phyloP scores from a whole-genome alignment of 1,140 invertebrate species.

The Drosophila gunungcola region DNA sequence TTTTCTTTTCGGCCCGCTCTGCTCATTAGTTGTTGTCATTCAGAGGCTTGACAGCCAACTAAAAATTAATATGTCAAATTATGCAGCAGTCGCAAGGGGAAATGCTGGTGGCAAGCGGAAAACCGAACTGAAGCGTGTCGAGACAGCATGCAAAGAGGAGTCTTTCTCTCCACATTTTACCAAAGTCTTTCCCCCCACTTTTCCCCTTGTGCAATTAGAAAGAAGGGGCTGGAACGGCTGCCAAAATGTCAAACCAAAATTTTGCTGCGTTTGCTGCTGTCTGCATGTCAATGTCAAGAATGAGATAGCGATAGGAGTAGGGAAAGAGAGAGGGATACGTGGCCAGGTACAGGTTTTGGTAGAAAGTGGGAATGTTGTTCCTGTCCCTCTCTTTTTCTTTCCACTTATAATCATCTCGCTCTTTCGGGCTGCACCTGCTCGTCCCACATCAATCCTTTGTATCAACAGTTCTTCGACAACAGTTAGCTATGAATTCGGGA shows the following conservation, averaged over 20 bases:
- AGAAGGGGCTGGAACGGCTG: constrained; percentile 57
- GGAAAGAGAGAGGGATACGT: constrained; percentile 10
- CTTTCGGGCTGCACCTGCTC: constrained; percentile 40
- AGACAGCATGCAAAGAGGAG: constrained; percentile 44
- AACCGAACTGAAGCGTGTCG: constrained; percentile 60
- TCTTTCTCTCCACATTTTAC: constrained; percentile 1
- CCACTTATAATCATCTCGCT: constrained; percentile 5
- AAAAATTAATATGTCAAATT: constrained; percentile 80
- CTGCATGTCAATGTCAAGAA: constrained; percentile 47
- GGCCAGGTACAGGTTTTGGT: constrained; percentile 43
- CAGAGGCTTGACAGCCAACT: constrained; percentile 51
- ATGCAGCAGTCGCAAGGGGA: constrained; percentile 44
- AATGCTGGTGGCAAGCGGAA: background rate
- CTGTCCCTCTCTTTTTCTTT: background rate
- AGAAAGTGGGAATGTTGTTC: constrained; percentile 40
- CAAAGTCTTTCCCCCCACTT: background rate
- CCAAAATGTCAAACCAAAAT: constrained; percentile 80
- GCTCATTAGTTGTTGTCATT: constrained; percentile 64
- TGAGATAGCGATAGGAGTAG: background rate
- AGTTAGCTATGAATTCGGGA: constrained; percentile 16
- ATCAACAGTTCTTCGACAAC: constrained; percentile 42
- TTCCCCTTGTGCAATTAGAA: constrained; percentile 64
- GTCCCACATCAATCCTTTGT: constrained; percentile 26
- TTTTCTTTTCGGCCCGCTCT: constrained; percentile 6
- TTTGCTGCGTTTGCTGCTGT: constrained; percentile 62